Base-by-base conservation (phyloP, 2,113 vertebrate genomes). In the Pangasianodon hypophthalmus region DNA sequence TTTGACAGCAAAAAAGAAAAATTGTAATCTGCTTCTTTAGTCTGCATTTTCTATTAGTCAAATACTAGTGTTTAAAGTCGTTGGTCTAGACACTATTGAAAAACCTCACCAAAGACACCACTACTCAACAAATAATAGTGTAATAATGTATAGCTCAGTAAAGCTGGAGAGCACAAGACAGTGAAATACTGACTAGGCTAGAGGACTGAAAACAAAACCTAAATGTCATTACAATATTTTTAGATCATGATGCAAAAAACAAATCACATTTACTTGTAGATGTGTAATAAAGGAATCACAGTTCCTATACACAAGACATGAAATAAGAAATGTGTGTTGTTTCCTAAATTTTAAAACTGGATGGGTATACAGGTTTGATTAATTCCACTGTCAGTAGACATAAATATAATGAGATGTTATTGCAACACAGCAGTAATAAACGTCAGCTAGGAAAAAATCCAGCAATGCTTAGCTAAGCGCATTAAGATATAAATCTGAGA, bases 381-480 rank as follows among this genome's bases (percentile, higher is more conserved):
- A 71, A 69, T 67, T 83, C 58, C 26, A 11, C 54, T 88, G 87
- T 82, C 77, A 54, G 19, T 24, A 19, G 48, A 83, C 52, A 58
- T 69, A 75, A 88, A 88, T 84, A 58, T 75, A 56, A 84, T 69
- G 24, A 48, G 62, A 64, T 44, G 37, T 88, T 75, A 75, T 88
- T 84, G 32, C 50, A 69, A 84, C n/a, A 73, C 48, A 56, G 56
- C 32, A 41, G 14, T 73, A 84, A 88, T 71, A 88, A 84, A 75
- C 41, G 4, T 44, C 58, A 88, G 29, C 50, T 52, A 56, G 32
- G 37, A 88, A 71, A 77, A 46, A 29, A 50, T 41, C 24, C 50
- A 79, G 71, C 54, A 79, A 75, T 18, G 10, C 50, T 41, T 32
- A 26, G 67, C 46, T 52, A 84, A 44, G 0, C 26, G 84, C 32